These are phyloP conservation scores for Galeruca laticollis DNA, from an alignment of 2,888 invertebrate genomes.

Conservation along the genomic window DNA sequence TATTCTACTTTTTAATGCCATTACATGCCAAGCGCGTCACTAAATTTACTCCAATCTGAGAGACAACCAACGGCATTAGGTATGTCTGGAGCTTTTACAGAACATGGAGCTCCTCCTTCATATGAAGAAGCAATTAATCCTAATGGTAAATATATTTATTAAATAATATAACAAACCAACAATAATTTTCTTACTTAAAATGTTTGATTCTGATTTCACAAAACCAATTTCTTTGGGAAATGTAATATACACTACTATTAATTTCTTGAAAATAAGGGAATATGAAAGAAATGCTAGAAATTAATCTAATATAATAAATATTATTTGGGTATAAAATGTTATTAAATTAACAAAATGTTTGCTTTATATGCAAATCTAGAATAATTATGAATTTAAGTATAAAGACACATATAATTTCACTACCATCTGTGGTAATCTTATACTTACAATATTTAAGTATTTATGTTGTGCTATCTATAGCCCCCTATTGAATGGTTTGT, in stretches of 20 bases:
- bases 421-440: background rate
- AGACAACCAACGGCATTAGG: background rate
- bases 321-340: too few relatives aligned
- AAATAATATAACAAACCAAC: background rate
- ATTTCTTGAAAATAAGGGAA: too few relatives aligned
- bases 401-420: too few relatives aligned
- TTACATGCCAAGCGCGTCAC: background rate
- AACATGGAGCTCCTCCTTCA: conserved; percentile 70
- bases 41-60: background rate
- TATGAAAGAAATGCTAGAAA: too few relatives aligned
- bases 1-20: background rate
- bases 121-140: conserved; percentile 75
- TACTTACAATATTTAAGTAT: background rate
- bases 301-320: too few relatives aligned
- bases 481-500: background rate
- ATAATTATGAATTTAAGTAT: too few relatives aligned
- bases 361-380: too few relatives aligned
- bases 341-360: too few relatives aligned
- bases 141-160: conserved; percentile 66
- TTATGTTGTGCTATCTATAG: too few relatives aligned
- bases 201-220: too few relatives aligned
- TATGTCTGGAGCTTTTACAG: conserved; percentile 46
- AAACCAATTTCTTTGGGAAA: too few relatives aligned
- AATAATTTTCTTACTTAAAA: background rate
- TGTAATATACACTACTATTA: too few relatives aligned